A percentile compares a stretch with the other conserved stretches of the same genome.
Conservation (phyloP, 2,797 vertebrate genomes). For the Oryzias sinensis region DNA sequence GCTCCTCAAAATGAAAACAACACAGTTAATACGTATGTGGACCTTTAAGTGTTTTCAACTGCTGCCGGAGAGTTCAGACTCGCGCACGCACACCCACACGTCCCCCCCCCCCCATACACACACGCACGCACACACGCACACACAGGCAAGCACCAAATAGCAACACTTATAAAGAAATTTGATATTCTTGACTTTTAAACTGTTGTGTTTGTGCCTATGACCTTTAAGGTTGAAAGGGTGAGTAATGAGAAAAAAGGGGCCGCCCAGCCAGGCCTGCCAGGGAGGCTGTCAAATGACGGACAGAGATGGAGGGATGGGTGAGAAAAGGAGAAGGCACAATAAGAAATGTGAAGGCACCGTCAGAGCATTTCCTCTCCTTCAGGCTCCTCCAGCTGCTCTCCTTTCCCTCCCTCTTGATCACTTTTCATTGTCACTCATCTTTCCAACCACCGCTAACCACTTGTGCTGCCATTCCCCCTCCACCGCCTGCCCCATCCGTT, state of each 20-base stretch:
- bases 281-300: conserved; percentile 55
- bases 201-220: conserved; percentile 45
- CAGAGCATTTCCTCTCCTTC: conserved; percentile 60
- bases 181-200: conserved; percentile 52
- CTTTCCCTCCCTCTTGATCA: conserved; percentile 60
- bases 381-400: conserved; percentile 70
- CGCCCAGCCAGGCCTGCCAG: conserved; percentile 37
- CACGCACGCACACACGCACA: not conserved
- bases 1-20: conserved; percentile 52
- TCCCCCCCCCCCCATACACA: no score
- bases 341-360: conserved; percentile 60
- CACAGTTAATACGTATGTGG: conserved; percentile 61
- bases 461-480: conserved; percentile 29
- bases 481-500: conserved; percentile 11
- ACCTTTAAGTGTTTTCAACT: conserved; percentile 26
- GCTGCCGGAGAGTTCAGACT: not conserved
- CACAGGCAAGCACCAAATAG: conserved; percentile 2
- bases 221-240: conserved; percentile 70
- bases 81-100: conserved; percentile 4
- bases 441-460: conserved; percentile 52
- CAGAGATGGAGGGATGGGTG: conserved; percentile 43
- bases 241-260: conserved; percentile 54
- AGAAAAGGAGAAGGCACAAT: conserved; percentile 40
- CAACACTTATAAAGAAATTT: conserved; percentile 36
- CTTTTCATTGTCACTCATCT: conserved; percentile 71